Percentiles rank a stretch among this genome's conserved stretches.
Evolutionary conservation across 2,113 vertebrate species (phyloP).

Genomic region (Podocnemis expansa): DNA sequence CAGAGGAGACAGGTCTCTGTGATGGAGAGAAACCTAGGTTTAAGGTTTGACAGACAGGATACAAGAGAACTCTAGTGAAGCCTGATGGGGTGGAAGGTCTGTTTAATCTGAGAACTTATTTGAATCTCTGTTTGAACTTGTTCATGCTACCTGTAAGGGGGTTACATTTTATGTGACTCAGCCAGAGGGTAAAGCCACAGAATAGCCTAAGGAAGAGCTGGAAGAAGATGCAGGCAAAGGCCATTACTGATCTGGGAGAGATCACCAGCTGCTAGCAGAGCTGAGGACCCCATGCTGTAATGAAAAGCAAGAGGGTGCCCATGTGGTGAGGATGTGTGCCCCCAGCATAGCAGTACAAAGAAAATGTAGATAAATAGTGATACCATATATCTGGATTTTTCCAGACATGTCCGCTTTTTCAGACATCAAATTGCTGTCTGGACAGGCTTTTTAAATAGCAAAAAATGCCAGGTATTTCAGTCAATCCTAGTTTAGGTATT

Average conservation of each 20-base stretch:
- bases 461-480: too few species aligned
- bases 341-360: neutral
- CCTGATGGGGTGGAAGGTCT: neutral
- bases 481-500: too few species aligned
- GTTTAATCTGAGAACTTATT: neutral
- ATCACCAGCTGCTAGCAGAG: too few species aligned
- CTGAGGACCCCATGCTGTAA: too few species aligned
- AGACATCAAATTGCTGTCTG: too few species aligned
- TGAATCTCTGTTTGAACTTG: neutral
- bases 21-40: neutral
- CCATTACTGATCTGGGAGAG: neutral
- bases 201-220: neutral
- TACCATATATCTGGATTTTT: too few species aligned
- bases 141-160: neutral
- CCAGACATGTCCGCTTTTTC: too few species aligned
- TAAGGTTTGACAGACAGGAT: neutral
- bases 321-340: too few species aligned
- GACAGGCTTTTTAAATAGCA: too few species aligned
- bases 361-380: neutral
- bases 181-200: neutral
- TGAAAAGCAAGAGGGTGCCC: too few species aligned
- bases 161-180: neutral
- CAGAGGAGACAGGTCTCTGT: neutral
- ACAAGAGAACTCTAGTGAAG: neutral
- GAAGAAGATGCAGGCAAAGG: neutral